A percentile compares a stretch with the other conserved stretches of the same genome.
These are phyloP conservation scores for Yponomeuta malinellus DNA, from an alignment of 2,888 invertebrate species.

Conservation along the genomic window DNA sequence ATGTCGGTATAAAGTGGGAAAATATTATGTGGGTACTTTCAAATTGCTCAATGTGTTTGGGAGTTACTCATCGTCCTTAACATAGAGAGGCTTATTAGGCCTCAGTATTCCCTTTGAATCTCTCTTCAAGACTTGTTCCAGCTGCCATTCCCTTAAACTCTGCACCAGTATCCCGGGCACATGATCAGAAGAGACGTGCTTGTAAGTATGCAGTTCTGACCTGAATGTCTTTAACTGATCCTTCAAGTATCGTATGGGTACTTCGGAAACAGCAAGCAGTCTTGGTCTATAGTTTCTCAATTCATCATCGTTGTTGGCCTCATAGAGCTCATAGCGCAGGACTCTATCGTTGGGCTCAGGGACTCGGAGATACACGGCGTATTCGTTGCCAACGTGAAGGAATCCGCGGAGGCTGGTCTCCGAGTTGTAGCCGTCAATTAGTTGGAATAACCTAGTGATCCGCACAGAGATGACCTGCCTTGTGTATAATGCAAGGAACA, in stretches of 20 bases:
- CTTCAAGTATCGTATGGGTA: conserved; percentile 53
- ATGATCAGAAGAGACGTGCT: conserved; percentile 43
- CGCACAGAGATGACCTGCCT: conserved; percentile 35
- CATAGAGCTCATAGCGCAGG: conserved; percentile 56
- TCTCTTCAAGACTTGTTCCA: conserved; percentile 29
- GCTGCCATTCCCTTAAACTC: conserved; percentile 62
- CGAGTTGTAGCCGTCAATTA: conserved; percentile 50
- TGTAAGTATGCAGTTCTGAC: conserved; percentile 47
- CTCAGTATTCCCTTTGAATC: neutral
- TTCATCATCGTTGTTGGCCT: conserved; percentile 44
- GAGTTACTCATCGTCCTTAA: no score
- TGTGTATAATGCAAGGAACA: neutral
- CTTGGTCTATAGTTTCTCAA: conserved; percentile 38
- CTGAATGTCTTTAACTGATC: conserved; percentile 47
- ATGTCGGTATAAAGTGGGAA: no score
- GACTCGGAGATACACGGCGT: conserved; percentile 46
- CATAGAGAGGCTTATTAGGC: neutral
- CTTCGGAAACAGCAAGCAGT: conserved; percentile 51
- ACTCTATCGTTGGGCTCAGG: conserved; percentile 51
- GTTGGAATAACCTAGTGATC: conserved; percentile 56
- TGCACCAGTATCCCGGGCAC: conserved; percentile 57
- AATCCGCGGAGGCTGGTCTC: conserved; percentile 48
- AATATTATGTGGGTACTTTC: no score
- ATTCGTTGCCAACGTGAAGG: conserved; percentile 57
- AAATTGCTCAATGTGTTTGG: no score